Evolutionary conservation across 1,140 invertebrate species (phyloP), one percentile per base, ranked within the genome.

Genomic region (Nasonia longicornis): DNA sequence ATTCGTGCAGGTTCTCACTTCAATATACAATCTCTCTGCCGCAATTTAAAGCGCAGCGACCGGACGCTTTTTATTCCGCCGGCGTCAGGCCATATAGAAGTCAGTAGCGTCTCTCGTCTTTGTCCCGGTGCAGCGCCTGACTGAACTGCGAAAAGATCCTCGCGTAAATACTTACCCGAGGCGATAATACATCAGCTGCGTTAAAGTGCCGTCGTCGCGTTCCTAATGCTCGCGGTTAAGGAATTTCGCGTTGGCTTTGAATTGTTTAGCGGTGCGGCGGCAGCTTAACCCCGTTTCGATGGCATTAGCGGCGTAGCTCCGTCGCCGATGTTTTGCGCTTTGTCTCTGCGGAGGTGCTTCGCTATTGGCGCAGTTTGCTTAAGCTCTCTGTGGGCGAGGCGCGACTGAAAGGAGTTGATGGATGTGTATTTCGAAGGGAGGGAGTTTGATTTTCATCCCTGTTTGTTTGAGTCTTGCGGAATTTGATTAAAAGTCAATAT

Each of bases 201-300:
- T 77, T 67, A 77, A 77, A 77, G 63, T 77, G 63, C 31, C 52
- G 66, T 77, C 63, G 38, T 12, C 22, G 38, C 22, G 38, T 64
- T 2, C 63, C 58, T 77, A 67, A 77, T 67, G 35, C 75, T 8
- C 20, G 29, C 2, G 29, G 20, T 35, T 29, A 11, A 14, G 20
- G 52, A 77, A 35, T 77, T 77, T 67, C 63, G 10, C 63, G 12
- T 26, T 45, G 31, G 20, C 63, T 22, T 67, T 38, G 63, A 77
- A 77, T 77, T 77, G 63, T 67, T 77, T 67, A 67, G 75, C 35
- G n/a, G 63, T 63, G 26, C 26, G 31, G 8, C 58, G 63, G 35
- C 12, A 75, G 45, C 75, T 38, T 38, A 38, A 22, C n/a, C 63
- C 26, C 63, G n/a, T 35, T 45, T 2, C 31, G 73, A 63, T 26